A percentile compares a stretch with the other conserved stretches of the same genome.
These are phyloP conservation scores for Caenorhabditis sp. DNA, from an alignment of 2,888 invertebrate genomes.

Conservation along the genomic window DNA sequence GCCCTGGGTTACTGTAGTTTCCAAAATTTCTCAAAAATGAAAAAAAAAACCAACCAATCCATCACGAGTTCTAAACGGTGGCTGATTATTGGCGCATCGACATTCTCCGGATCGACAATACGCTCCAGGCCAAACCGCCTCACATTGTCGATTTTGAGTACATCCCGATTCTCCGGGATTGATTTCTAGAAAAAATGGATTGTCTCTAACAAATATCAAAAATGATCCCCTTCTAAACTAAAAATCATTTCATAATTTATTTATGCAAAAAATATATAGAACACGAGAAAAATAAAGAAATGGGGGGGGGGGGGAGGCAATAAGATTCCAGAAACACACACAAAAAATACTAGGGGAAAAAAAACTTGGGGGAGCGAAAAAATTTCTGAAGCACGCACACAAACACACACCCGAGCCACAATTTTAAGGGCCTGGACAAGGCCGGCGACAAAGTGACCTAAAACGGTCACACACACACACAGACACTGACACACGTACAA, in stretches of 20 bases:
- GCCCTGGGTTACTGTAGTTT: too few species aligned
- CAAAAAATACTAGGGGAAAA: not conserved
- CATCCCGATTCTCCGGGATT: constrained; percentile 70
- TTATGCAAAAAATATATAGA: constrained; percentile 26
- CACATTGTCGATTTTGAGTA: constrained; percentile 69
- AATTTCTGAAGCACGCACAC: not conserved
- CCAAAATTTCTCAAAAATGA: too few species aligned
- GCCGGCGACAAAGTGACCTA: not conserved
- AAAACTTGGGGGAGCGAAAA: not conserved
- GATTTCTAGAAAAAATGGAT: constrained; percentile 64
- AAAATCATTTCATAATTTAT: constrained; percentile 46
- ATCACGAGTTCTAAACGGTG: constrained; percentile 68
- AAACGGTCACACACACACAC: too few species aligned
- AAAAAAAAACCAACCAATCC: constrained; percentile 38
- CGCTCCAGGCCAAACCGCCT: constrained; percentile 69
- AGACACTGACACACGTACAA: too few species aligned
- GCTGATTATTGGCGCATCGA: constrained; percentile 70
- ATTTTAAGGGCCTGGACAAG: not conserved
- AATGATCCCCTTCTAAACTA: not conserved
- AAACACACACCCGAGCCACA: not conserved
- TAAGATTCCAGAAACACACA: too few species aligned
- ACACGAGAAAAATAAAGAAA: constrained; percentile 9
- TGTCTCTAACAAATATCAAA: too few species aligned
- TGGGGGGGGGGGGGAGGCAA: not conserved
- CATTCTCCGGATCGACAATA: constrained; percentile 69